Conservation (phyloP, 2,797 vertebrate genomes). For the Chanos chanos region DNA sequence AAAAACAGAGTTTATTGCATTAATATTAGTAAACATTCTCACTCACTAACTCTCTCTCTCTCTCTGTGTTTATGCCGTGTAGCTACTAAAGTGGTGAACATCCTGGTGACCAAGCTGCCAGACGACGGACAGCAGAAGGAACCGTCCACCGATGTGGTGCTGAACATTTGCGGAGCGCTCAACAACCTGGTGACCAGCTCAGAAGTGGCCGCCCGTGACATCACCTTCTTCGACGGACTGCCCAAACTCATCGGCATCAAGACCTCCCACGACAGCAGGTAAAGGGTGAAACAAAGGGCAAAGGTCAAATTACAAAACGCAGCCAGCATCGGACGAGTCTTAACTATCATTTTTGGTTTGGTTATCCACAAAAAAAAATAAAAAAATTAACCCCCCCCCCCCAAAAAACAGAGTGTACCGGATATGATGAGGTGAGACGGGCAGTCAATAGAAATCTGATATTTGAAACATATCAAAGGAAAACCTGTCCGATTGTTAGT, state of each 20-base stretch:
- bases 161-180: constrained; percentile 87
- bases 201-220: constrained; percentile 77
- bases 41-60: constrained; percentile 1
- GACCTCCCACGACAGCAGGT: constrained; percentile 69
- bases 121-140: constrained; percentile 60
- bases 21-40: no score
- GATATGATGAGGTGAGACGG: no score
- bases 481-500: no score
- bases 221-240: constrained; percentile 79
- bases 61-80: constrained; percentile 5
- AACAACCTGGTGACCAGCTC: constrained; percentile 89
- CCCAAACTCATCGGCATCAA: constrained; percentile 81
- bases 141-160: constrained; percentile 74
- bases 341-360: no score
- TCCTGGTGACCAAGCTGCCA: constrained; percentile 81
- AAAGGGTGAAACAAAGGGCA: constrained; percentile 24
- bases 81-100: constrained; percentile 82
- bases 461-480: no score
- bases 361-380: no score
- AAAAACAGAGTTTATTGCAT: no score
- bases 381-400: no score
- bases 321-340: no score
- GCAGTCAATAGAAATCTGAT: no score
- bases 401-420: no score
- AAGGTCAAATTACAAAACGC: no score